Conservation (phyloP, 2,113 vertebrate genomes). For the Lycaon pictus region DNA sequence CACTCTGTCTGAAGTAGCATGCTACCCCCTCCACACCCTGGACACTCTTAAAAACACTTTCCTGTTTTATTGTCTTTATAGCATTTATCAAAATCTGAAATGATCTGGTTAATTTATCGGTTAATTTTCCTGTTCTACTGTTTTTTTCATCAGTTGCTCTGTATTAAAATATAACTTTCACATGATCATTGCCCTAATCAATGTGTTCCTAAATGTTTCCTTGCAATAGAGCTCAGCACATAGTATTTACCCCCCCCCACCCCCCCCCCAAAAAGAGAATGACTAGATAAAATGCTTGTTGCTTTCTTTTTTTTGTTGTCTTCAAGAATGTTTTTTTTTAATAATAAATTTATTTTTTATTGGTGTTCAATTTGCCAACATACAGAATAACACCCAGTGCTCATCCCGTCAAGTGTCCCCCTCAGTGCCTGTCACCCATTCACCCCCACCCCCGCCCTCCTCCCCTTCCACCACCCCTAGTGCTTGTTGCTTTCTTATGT, state of each 20-base stretch:
- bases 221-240: neutral
- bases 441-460: too few species aligned
- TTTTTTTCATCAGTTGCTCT: neutral
- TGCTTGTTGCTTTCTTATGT: neutral
- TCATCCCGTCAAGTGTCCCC: too few species aligned
- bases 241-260: fast-evolving
- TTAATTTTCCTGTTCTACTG: neutral
- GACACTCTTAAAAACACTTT: neutral
- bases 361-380: too few species aligned
- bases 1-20: neutral
- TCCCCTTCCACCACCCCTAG: too few species aligned
- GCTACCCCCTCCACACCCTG: fast-evolving
- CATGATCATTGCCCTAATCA: neutral
- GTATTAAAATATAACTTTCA: neutral
- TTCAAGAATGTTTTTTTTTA: too few species aligned
- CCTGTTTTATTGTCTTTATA: neutral
- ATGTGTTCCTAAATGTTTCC: neutral
- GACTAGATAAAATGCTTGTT: neutral
- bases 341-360: too few species aligned
- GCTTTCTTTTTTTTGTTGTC: neutral
- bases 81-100: slow-evolving; percentile 6
- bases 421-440: too few species aligned
- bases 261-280: neutral
- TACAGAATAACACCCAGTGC: too few species aligned
- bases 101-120: neutral